phyloP scores from a whole-genome alignment of 2,113 vertebrate genomes.

The Microcebus tavaratra region DNA sequence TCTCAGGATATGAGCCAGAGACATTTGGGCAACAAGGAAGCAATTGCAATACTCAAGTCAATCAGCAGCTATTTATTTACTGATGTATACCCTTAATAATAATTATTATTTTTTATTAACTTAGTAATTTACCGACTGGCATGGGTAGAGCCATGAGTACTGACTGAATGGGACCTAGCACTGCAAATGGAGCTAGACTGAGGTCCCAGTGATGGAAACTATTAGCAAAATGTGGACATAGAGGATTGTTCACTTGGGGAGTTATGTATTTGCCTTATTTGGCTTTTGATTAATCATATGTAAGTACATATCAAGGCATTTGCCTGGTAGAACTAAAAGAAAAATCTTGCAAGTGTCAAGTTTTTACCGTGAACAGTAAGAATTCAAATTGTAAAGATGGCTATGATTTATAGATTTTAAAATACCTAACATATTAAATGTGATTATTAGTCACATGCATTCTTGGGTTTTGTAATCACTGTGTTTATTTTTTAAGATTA shows the following conservation, averaged over 20 bases:
- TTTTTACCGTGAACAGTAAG: background rate
- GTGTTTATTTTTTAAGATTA: background rate
- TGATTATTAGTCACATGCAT: background rate
- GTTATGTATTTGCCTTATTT: background rate
- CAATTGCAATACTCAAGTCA: background rate
- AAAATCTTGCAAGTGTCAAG: background rate
- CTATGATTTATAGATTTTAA: background rate
- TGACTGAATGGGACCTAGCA: rapidly evolving
- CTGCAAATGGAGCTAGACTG: background rate
- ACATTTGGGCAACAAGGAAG: background rate
- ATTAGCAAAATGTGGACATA: background rate
- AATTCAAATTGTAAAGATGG: background rate
- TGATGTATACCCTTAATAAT: background rate
- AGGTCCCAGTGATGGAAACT: background rate
- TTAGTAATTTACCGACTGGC: background rate
- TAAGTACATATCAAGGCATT: background rate
- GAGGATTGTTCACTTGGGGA: background rate
- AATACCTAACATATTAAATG: background rate
- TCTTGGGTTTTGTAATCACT: background rate
- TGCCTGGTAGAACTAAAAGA: background rate
- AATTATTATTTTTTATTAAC: background rate
- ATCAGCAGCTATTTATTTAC: too few relatives aligned
- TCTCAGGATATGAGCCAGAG: background rate
- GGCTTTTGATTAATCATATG: background rate
- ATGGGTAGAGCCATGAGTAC: background rate